phyloP scores from a whole-genome alignment of 2,113 vertebrate genomes.

The Gambusia holbrooki region DNA sequence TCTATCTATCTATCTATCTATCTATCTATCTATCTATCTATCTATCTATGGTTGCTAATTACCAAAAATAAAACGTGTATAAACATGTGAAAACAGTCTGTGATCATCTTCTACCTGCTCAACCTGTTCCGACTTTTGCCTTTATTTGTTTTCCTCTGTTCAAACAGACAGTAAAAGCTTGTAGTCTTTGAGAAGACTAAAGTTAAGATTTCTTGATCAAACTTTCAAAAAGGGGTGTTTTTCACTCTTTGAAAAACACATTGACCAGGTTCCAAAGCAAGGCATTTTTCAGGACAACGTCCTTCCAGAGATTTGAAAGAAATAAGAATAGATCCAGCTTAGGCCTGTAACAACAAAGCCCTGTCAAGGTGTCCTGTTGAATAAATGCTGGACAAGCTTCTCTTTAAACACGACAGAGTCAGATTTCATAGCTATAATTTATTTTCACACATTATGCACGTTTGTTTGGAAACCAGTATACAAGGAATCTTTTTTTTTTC shows the following conservation, averaged over 20 bases:
- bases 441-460: background rate
- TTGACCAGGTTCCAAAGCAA: background rate
- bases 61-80: too few relatives aligned
- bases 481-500: background rate
- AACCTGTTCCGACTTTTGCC: background rate
- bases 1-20: background rate
- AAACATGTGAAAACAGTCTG: too few relatives aligned
- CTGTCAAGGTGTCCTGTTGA: constrained; percentile 27
- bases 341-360: background rate
- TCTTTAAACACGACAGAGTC: constrained; percentile 24
- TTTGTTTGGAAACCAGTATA: background rate
- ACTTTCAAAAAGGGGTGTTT: too few relatives aligned
- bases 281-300: background rate
- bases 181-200: background rate
- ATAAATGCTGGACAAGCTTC: constrained; percentile 42
- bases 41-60: too few relatives aligned
- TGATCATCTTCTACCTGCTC: background rate
- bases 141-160: background rate
- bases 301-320: background rate
- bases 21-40: too few relatives aligned
- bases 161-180: background rate
- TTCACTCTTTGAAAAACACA: background rate
- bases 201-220: too few relatives aligned
- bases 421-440: constrained; percentile 17
- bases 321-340: background rate